These are phyloP conservation scores for Akabosia matsudoensis DNA, from an alignment of 1,140 invertebrate genomes.

Conservation along the genomic window DNA sequence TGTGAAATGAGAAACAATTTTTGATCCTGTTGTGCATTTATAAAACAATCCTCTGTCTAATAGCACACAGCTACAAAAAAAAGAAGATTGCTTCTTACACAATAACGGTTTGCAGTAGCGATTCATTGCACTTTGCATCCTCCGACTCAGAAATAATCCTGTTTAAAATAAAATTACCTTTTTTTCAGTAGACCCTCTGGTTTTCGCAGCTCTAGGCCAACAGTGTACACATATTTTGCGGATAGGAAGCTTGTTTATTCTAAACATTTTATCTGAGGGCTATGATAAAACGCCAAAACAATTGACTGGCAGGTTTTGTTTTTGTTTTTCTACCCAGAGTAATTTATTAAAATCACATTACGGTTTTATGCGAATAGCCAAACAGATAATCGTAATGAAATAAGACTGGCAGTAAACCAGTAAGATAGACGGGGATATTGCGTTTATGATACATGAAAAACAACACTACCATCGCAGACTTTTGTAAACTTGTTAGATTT, in stretches of 20 bases:
- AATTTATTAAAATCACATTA: slow-evolving; percentile 18
- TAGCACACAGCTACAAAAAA: no score
- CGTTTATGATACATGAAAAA: slow-evolving; percentile 2
- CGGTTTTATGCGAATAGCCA: not conserved
- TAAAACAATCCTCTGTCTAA: no score
- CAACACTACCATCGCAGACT: not conserved
- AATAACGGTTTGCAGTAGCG: no score
- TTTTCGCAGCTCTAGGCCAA: not conserved
- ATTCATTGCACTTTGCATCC: no score
- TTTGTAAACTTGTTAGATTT: no score
- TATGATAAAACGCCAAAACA: not conserved
- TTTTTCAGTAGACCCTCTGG: no score
- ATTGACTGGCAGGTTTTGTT: not conserved
- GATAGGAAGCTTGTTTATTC: not conserved
- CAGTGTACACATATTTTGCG: not conserved
- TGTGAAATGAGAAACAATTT: no score
- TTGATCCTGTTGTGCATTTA: no score
- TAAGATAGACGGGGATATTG: not conserved
- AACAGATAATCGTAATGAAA: not conserved
- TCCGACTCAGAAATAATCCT: no score
- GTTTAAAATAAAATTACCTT: no score
- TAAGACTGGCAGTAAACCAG: not conserved
- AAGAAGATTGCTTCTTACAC: no score
- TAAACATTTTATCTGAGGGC: not conserved
- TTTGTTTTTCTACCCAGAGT: not conserved